Conservation (phyloP, 2,888 invertebrate genomes). For the Xiphydria camelus region DNA sequence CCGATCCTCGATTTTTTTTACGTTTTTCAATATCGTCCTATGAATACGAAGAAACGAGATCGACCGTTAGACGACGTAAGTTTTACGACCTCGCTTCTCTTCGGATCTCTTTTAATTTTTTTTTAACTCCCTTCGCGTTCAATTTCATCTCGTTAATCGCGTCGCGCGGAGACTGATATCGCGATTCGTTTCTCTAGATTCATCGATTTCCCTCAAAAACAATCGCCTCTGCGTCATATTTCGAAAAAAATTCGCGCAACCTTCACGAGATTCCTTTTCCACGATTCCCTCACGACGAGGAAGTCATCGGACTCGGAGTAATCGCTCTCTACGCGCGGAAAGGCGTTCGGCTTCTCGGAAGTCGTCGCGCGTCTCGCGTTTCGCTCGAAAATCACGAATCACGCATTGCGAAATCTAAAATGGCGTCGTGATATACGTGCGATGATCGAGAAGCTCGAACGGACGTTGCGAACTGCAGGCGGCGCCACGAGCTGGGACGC, state of each 20-base stretch:
- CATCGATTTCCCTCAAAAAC: neutral
- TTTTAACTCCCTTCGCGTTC: constrained; percentile 17
- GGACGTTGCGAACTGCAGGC: constrained; percentile 10
- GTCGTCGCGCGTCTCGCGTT: too few species aligned
- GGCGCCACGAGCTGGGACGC: constrained; percentile 28
- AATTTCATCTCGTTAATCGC: constrained; percentile 30
- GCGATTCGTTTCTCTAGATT: constrained; percentile 3
- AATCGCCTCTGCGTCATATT: too few species aligned
- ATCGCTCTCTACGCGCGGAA: too few species aligned
- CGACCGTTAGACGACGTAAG: too few species aligned
- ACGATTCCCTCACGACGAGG: constrained; percentile 12
- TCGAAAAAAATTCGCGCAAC: too few species aligned
- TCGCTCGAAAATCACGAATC: constrained; percentile 21
- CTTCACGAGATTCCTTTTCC: constrained; percentile 30
- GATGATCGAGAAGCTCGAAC: constrained; percentile 7
- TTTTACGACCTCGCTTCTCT: too few species aligned
- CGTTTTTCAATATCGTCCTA: too few species aligned
- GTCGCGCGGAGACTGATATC: constrained; percentile 27
- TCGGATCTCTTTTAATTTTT: too few species aligned
- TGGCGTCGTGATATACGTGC: constrained; percentile 30
- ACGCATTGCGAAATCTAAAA: constrained; percentile 35
- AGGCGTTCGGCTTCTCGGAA: too few species aligned
- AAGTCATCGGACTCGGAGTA: too few species aligned
- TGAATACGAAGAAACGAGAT: too few species aligned
- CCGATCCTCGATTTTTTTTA: too few species aligned